These are phyloP conservation scores for Drosophila pseudoobscura DNA, from an alignment of 1,140 invertebrate species.

Conservation along the genomic window DNA sequence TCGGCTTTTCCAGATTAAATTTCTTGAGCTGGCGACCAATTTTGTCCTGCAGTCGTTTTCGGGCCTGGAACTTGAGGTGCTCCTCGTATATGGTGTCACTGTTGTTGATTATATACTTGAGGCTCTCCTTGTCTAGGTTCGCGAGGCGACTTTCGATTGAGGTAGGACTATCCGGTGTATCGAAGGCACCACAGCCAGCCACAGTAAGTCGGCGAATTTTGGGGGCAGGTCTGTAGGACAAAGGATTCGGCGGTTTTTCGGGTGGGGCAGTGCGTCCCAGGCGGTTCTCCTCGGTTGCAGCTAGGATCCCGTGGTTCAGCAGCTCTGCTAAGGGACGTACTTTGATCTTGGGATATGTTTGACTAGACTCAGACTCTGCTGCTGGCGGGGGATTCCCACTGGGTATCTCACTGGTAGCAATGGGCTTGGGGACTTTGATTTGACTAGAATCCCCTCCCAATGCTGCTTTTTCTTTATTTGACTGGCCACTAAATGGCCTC, in stretches of 20 bases:
- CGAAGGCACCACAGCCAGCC: conserved; percentile 3
- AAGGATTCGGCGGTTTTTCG: not conserved
- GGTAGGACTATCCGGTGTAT: not conserved
- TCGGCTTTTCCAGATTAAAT: conserved; percentile 59
- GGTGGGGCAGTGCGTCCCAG: not conserved
- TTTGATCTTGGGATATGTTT: conserved; percentile 50
- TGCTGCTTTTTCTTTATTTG: too few species aligned
- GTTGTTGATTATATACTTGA: conserved; percentile 77
- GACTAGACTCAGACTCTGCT: conserved; percentile 1
- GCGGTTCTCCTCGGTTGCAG: conserved; percentile 36
- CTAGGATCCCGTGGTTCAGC: conserved; percentile 55
- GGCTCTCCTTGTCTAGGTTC: conserved; percentile 68
- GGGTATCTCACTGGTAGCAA: too few species aligned
- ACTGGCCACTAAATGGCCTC: too few species aligned
- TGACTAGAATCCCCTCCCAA: too few species aligned
- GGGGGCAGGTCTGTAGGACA: not conserved
- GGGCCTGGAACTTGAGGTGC: conserved; percentile 67
- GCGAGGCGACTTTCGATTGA: conserved; percentile 59
- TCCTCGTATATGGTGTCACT: conserved; percentile 73
- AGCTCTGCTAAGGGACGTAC: conserved; percentile 62
- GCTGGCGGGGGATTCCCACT: not conserved
- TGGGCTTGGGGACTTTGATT: too few species aligned
- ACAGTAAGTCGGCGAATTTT: conserved; percentile 36
- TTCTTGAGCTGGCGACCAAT: conserved; percentile 65
- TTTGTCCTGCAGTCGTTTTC: conserved; percentile 63